Evolutionary conservation across 2,113 vertebrate genomes (phyloP).

Genomic region (Balaenoptera acutorostrata): DNA sequence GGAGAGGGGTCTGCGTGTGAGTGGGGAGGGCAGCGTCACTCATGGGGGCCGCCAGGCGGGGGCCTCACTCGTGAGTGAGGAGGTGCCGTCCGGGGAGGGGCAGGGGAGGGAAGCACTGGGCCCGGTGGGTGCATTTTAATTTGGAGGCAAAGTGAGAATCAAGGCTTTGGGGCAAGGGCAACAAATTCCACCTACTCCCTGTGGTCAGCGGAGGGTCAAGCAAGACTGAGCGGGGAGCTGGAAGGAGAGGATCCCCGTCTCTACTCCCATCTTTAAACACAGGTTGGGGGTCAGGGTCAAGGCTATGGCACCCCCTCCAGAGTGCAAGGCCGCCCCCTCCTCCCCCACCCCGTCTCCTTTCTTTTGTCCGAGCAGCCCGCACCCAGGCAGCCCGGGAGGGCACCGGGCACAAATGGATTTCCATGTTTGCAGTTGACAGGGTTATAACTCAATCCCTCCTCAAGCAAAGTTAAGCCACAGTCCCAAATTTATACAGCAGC

Average conservation of each 20-base stretch:
- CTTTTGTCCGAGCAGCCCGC: neutral
- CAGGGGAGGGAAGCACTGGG: neutral
- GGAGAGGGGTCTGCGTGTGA: neutral
- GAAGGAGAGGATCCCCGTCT: neutral
- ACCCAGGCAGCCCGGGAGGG: neutral
- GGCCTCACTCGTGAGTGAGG: neutral
- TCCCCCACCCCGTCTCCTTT: neutral
- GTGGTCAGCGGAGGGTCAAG: neutral
- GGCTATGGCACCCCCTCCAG: neutral
- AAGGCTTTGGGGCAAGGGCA: neutral
- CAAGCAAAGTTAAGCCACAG: neutral
- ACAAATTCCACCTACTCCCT: neutral
- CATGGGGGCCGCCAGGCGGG: neutral
- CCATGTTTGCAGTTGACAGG: neutral
- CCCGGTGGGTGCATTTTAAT: neutral
- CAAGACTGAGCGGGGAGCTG: neutral
- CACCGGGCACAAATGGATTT: neutral
- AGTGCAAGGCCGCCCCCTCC: neutral
- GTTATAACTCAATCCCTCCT: neutral
- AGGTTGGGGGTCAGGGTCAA: neutral
- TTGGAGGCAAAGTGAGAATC: neutral
- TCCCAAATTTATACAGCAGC: neutral
- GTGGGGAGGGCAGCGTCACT: neutral
- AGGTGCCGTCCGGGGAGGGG: neutral
- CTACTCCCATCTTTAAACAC: neutral